phyloP scores from a whole-genome alignment of 2,113 vertebrate species.

The Vulpes lagopus region DNA sequence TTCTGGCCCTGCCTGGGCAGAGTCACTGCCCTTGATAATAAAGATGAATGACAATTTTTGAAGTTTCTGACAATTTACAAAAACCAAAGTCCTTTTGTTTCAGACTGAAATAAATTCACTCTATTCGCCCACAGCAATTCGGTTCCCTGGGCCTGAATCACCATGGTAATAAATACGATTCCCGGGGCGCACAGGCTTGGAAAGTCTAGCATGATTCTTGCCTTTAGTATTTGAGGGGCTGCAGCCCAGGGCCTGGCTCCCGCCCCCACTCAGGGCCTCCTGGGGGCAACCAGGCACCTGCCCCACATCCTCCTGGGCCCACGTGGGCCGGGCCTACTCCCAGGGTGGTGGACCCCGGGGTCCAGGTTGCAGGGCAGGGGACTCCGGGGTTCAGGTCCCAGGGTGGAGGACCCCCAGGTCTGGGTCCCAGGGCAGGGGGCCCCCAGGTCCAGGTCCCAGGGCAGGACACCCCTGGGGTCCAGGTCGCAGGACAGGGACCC shows the following conservation, averaged over 20 bases:
- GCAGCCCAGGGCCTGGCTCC: accelerated
- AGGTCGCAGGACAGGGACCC: too few relatives aligned
- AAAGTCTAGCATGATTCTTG: neutral
- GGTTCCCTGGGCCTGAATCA: accelerated
- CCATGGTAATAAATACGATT: neutral
- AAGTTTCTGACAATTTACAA: neutral
- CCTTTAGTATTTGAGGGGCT: too few relatives aligned
- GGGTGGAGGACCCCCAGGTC: too few relatives aligned
- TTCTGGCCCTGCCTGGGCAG: neutral
- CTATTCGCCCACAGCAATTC: neutral
- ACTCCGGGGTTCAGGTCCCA: too few relatives aligned
- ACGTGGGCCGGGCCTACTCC: neutral
- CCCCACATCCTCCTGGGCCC: accelerated
- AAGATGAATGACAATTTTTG: neutral
- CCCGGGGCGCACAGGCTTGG: too few relatives aligned
- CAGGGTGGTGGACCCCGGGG: neutral
- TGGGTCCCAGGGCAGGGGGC: too few relatives aligned
- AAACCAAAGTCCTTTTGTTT: neutral
- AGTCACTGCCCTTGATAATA: neutral
- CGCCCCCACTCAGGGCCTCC: neutral
- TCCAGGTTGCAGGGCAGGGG: too few relatives aligned
- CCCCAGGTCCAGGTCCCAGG: too few relatives aligned
- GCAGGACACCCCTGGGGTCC: too few relatives aligned
- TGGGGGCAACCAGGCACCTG: accelerated
- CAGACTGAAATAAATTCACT: accelerated